Percentiles rank a stretch among this genome's conserved stretches.
phyloP scores from a whole-genome alignment of 2,113 vertebrate genomes.

The Nyctereutes procyonoides region DNA sequence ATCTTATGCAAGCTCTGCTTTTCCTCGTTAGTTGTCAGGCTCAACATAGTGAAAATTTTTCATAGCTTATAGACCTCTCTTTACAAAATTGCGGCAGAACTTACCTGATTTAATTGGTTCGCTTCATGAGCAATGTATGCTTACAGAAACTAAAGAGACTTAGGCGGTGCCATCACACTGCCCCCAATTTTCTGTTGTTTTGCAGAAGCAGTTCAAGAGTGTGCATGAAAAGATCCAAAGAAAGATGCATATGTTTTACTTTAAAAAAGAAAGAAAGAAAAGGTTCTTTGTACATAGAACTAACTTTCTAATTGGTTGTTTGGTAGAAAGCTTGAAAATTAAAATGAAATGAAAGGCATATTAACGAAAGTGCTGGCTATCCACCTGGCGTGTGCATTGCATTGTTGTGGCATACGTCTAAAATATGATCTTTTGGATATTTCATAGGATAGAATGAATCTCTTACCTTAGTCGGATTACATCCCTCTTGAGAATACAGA shows the following conservation, averaged over 20 bases:
- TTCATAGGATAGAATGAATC: slow-evolving; percentile 55
- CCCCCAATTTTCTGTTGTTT: background rate
- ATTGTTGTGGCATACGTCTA: background rate
- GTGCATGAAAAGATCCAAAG: background rate
- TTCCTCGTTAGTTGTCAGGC: background rate
- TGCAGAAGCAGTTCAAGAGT: background rate
- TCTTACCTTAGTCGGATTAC: slow-evolving; percentile 46
- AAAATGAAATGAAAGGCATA: slow-evolving; percentile 30
- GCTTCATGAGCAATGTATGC: background rate
- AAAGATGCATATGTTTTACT: background rate
- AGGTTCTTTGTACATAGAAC: slow-evolving; percentile 75
- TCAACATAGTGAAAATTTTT: background rate
- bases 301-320: slow-evolving; percentile 82
- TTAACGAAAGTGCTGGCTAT: slow-evolving; percentile 51
- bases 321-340: slow-evolving; percentile 77
- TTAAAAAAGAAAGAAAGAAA: background rate
- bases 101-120: background rate
- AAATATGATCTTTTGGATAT: slow-evolving; percentile 17
- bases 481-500: background rate
- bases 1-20: background rate
- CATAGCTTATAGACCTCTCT: background rate
- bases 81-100: background rate
- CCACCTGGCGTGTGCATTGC: background rate
- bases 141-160: background rate
- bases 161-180: background rate